Evolutionary conservation across 92 coral and sea anemone genomes (phyloP).

Genomic region (Parazoanthus atlanticus): DNA sequence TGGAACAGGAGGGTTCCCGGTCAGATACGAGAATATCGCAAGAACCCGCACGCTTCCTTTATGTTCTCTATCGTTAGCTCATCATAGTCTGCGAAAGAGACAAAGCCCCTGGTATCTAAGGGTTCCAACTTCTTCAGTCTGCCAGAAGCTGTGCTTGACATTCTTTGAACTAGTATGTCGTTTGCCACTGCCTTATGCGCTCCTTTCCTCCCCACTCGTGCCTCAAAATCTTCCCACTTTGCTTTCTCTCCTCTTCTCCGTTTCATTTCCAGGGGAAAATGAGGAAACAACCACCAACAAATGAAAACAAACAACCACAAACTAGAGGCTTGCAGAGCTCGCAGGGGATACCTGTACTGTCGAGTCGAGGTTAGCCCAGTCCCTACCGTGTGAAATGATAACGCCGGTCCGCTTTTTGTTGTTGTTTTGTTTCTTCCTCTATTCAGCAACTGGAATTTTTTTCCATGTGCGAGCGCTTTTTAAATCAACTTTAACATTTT

Average conservation of each 20-base stretch:
- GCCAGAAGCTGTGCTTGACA: conserved; percentile 61
- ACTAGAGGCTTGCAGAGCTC: no score
- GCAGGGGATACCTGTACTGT: no score
- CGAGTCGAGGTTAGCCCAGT: no score
- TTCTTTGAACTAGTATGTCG: conserved; percentile 60
- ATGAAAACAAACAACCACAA: no score
- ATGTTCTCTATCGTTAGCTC: conserved; percentile 52
- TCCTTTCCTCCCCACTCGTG: conserved; percentile 56
- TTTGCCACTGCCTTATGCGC: conserved; percentile 40
- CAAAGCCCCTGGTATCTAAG: conserved; percentile 62
- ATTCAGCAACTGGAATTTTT: no score
- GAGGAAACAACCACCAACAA: no score
- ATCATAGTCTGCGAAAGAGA: conserved; percentile 52
- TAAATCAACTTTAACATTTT: no score
- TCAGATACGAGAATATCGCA: conserved; percentile 68
- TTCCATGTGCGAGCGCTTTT: no score
- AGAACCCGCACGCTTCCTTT: conserved; percentile 62
- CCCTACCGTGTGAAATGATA: no score
- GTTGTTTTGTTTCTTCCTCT: no score
- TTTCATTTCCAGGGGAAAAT: conserved; percentile 43
- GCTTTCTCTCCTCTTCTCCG: conserved; percentile 51
- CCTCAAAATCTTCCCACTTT: conserved; percentile 62
- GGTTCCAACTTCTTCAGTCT: conserved; percentile 57
- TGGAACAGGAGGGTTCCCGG: conserved; percentile 66
- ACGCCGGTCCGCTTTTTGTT: no score